These are phyloP conservation scores for Sialis fuliginosa DNA, from an alignment of 2,888 invertebrate genomes.

Conservation along the genomic window DNA sequence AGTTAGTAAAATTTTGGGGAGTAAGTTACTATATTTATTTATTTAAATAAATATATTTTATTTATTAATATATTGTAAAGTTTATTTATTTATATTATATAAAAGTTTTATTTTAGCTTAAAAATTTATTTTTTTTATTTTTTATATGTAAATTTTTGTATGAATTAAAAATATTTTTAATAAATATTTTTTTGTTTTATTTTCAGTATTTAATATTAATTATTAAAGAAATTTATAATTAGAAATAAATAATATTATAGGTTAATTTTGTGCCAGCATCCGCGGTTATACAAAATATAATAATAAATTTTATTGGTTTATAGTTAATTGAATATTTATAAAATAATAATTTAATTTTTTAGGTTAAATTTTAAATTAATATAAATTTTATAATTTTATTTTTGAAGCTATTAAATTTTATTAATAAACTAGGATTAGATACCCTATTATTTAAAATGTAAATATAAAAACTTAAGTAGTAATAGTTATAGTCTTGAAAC, in stretches of 20 bases:
- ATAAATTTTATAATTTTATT: slow-evolving; percentile 22
- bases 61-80: slow-evolving; percentile 13
- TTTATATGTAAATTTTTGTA: slow-evolving; percentile 37
- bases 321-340: slow-evolving; percentile 22
- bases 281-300: slow-evolving; percentile 46
- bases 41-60: slow-evolving; percentile 6
- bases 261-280: slow-evolving; percentile 52
- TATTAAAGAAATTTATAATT: slow-evolving; percentile 41
- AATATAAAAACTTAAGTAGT: slow-evolving; percentile 33
- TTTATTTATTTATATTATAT: slow-evolving; percentile 26
- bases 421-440: slow-evolving; percentile 47
- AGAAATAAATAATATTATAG: slow-evolving; percentile 37
- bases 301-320: slow-evolving; percentile 33
- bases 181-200: slow-evolving; percentile 20
- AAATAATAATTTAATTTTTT: slow-evolving; percentile 27
- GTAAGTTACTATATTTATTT: slow-evolving; percentile 4
- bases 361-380: slow-evolving; percentile 38
- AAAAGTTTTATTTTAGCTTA: slow-evolving; percentile 32
- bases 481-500: slow-evolving; percentile 40
- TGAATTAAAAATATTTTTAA: slow-evolving; percentile 25
- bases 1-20: slow-evolving; percentile 7
- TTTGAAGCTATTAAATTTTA: slow-evolving; percentile 26
- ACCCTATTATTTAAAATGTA: slow-evolving; percentile 40
- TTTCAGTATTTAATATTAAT: slow-evolving; percentile 33
- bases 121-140: slow-evolving; percentile 30